Percentiles rank a stretch among this genome's conserved stretches.
These are phyloP conservation scores for Tauraco erythrolophus DNA, from an alignment of 2,113 vertebrate genomes.

Conservation along the genomic window DNA sequence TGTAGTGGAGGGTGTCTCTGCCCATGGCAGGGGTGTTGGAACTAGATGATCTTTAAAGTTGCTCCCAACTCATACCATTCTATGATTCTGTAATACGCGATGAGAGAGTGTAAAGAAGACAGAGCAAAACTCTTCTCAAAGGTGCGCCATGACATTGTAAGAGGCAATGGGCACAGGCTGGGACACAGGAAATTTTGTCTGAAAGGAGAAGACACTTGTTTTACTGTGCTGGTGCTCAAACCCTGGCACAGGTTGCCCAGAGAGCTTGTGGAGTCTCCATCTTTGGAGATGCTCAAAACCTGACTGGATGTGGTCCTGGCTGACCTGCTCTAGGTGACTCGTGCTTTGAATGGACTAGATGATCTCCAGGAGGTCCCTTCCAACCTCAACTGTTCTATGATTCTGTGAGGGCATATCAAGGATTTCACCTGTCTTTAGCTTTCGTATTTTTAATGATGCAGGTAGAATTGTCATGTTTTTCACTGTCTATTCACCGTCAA, in stretches of 20 bases:
- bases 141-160: accelerated
- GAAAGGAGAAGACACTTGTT: neutral
- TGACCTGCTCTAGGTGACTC: neutral
- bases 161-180: neutral
- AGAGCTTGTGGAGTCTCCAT: neutral
- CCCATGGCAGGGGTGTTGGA: no score
- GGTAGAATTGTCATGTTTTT: neutral
- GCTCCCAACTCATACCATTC: no score
- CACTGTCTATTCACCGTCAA: neutral
- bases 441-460: neutral
- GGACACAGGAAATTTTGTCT: neutral
- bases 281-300: neutral
- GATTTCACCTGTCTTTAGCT: neutral
- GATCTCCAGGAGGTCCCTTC: neutral
- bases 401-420: neutral
- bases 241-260: neutral
- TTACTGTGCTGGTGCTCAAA: neutral
- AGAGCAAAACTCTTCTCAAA: neutral
- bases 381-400: neutral
- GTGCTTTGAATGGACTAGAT: neutral
- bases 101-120: neutral
- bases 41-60: no score
- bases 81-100: no score
- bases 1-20: no score
- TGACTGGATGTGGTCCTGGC: neutral